phyloP scores from a whole-genome alignment of 2,888 invertebrate species.

The Autographa pulchrina region DNA sequence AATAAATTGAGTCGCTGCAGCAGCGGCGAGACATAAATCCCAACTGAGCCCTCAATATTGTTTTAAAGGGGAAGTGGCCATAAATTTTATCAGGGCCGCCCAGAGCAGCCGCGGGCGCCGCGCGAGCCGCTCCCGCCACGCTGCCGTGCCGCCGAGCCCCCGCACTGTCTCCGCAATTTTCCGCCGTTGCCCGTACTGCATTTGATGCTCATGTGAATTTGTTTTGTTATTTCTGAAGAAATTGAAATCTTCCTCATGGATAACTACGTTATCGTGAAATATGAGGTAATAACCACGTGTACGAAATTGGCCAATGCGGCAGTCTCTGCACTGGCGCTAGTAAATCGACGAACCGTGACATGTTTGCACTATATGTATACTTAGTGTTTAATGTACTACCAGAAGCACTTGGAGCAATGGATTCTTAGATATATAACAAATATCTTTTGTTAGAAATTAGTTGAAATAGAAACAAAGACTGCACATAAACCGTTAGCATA shows the following conservation, averaged over 20 bases:
- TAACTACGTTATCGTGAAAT: conserved; percentile 61
- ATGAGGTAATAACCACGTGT: conserved; percentile 54
- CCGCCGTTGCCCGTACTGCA: conserved; percentile 80
- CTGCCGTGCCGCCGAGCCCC: conserved; percentile 59
- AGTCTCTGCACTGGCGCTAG: conserved; percentile 37
- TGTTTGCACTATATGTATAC: conserved; percentile 31
- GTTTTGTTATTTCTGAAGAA: conserved; percentile 76
- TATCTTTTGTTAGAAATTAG: not conserved
- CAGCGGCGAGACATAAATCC: conserved; percentile 90
- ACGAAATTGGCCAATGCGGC: conserved; percentile 52
- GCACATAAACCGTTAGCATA: not conserved
- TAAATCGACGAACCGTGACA: conserved; percentile 44
- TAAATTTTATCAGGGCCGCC: conserved; percentile 89
- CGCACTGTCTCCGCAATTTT: conserved; percentile 82
- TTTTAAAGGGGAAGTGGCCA: conserved; percentile 90
- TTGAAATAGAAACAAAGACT: not conserved
- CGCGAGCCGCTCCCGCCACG: conserved; percentile 64
- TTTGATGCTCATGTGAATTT: conserved; percentile 80
- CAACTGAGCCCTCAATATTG: conserved; percentile 90
- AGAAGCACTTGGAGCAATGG: not conserved
- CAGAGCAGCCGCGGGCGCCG: conserved; percentile 77
- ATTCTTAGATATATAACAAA: not conserved
- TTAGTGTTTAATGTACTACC: conserved; percentile 14
- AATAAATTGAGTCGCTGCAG: conserved; percentile 90
- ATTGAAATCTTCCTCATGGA: conserved; percentile 74